Conservation (phyloP, 2,113 vertebrate species). For the Taxidea taxus region DNA sequence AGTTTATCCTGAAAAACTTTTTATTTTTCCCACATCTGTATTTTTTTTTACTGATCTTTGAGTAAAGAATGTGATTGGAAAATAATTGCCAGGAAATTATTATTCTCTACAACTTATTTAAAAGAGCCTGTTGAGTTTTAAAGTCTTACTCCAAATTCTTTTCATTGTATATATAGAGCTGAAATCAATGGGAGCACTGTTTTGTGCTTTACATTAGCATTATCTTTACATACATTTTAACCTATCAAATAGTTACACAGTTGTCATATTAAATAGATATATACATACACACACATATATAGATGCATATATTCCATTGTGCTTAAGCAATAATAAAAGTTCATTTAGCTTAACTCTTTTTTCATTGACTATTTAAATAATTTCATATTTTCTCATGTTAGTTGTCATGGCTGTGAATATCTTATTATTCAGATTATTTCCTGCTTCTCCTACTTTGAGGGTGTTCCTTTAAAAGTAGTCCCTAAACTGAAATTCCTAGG, state of each 20-base stretch:
- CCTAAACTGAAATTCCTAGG: neutral
- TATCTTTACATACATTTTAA: constrained; percentile 29
- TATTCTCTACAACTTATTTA: neutral
- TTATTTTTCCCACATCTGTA: neutral
- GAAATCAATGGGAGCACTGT: neutral
- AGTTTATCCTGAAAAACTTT: neutral
- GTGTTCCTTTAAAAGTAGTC: neutral
- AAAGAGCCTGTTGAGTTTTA: constrained; percentile 33
- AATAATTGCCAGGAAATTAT: neutral
- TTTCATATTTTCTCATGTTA: neutral
- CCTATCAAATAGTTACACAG: neutral
- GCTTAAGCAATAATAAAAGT: neutral
- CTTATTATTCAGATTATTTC: neutral
- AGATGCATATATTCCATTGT: neutral
- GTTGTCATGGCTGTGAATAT: neutral
- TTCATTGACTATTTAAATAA: neutral
- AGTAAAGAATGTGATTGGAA: neutral
- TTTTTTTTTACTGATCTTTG: neutral
- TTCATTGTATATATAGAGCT: neutral
- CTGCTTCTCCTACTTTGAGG: neutral
- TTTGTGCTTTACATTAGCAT: constrained; percentile 1
- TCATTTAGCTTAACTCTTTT: neutral
- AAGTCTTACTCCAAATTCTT: constrained; percentile 16
- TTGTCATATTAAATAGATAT: neutral
- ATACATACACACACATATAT: neutral